These are phyloP conservation scores for Uloborus diversus DNA, from an alignment of 1,140 invertebrate genomes.

Conservation along the genomic window DNA sequence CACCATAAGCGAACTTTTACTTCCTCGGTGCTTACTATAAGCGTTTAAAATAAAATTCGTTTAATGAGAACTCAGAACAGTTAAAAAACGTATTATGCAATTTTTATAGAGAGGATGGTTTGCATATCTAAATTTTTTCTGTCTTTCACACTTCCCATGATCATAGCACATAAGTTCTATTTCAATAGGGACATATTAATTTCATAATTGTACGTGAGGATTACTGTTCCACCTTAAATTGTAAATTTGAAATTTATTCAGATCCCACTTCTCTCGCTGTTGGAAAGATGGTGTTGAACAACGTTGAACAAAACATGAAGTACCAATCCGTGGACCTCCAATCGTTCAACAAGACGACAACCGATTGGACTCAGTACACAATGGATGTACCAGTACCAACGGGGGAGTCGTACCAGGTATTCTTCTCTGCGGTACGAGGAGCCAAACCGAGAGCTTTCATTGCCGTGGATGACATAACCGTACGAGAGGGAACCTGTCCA, in stretches of 20 bases:
- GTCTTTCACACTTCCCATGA: no score
- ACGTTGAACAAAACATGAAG: slow-evolving; percentile 8
- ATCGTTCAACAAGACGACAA: not conserved
- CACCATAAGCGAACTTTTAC: no score
- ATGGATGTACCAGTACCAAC: not conserved
- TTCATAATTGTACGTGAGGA: not conserved
- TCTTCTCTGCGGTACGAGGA: slow-evolving; percentile 17
- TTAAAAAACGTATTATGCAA: no score
- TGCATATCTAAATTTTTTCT: no score
- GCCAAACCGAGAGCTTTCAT: slow-evolving; percentile 6
- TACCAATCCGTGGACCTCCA: not conserved
- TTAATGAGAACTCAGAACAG: no score
- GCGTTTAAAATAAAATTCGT: no score
- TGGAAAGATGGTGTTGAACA: slow-evolving; percentile 20
- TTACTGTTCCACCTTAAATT: not conserved
- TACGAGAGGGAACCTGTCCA: not conserved
- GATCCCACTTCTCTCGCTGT: not conserved
- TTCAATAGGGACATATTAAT: not conserved
- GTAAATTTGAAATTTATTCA: not conserved
- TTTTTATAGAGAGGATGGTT: no score
- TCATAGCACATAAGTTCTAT: no score
- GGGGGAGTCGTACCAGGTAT: slow-evolving; percentile 9
- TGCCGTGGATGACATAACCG: slow-evolving; percentile 43
- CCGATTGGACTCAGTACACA: not conserved
- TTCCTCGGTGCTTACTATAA: no score